Evolutionary conservation across 1,140 invertebrate genomes (phyloP).

Genomic region (Trichomalopsis sarcophagae): DNA sequence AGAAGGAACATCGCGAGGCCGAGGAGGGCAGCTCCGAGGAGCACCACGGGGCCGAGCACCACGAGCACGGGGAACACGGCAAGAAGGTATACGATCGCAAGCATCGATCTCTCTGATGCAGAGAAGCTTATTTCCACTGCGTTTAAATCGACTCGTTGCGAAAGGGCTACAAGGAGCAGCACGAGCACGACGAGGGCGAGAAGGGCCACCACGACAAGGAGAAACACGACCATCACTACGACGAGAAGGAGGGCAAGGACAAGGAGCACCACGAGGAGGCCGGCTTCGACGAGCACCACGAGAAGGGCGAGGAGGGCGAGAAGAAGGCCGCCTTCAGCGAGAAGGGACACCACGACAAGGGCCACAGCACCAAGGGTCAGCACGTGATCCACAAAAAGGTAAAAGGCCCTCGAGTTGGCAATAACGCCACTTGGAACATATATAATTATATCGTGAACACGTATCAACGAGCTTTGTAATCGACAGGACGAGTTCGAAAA

Average conservation of each 20-base stretch:
- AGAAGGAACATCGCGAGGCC: constrained; percentile 48
- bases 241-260: constrained; percentile 68
- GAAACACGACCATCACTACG: constrained; percentile 65
- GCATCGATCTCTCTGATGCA: too few species aligned
- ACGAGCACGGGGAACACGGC: constrained; percentile 62
- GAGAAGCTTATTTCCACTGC: background rate
- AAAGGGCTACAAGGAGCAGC: constrained; percentile 56
- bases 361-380: constrained; percentile 74
- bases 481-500: constrained; percentile 74
- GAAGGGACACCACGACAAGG: constrained; percentile 72
- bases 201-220: constrained; percentile 74
- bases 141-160: background rate
- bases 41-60: constrained; percentile 62
- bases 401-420: background rate
- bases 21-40: constrained; percentile 64
- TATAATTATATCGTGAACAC: background rate
- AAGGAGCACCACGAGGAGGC: constrained; percentile 70
- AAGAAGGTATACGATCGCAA: constrained; percentile 65
- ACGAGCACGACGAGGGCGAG: constrained; percentile 68
- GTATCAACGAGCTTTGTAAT: too few species aligned
- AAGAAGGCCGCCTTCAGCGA: constrained; percentile 69
- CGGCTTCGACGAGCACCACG: constrained; percentile 66
- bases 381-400: constrained; percentile 75
- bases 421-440: background rate
- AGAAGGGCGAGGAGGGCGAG: constrained; percentile 66